Percentiles rank a stretch among this genome's conserved stretches.
These are phyloP conservation scores for Cydia fagiglandana DNA, from an alignment of 1,140 invertebrate species.

Conservation along the genomic window DNA sequence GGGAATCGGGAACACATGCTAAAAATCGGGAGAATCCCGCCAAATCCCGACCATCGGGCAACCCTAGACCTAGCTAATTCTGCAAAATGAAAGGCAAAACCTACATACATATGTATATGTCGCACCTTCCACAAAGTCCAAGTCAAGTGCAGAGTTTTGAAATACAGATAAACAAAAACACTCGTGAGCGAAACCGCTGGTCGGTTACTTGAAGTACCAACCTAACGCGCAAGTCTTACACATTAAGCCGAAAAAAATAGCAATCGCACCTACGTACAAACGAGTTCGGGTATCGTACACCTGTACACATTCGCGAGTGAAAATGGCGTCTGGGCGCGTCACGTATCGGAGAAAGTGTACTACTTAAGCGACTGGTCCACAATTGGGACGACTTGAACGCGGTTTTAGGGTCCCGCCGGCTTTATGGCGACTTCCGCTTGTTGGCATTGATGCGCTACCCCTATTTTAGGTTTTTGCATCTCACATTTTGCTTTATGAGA, in stretches of 20 bases:
- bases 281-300: slow-evolving; percentile 44
- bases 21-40: too few relatives aligned
- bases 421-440: slow-evolving; percentile 16
- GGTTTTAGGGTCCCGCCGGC: slow-evolving; percentile 23
- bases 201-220: background rate
- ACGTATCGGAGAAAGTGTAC: slow-evolving; percentile 75
- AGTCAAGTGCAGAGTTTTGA: background rate
- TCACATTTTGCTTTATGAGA: too few relatives aligned
- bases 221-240: background rate
- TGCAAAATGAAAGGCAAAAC: too few relatives aligned
- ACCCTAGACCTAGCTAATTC: too few relatives aligned
- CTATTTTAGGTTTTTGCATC: background rate
- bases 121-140: background rate
- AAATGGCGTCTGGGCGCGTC: slow-evolving; percentile 64
- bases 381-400: slow-evolving; percentile 55
- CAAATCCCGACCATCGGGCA: too few relatives aligned
- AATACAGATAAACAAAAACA: background rate
- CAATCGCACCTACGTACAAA: slow-evolving; percentile 22
- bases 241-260: slow-evolving; percentile 4
- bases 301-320: slow-evolving; percentile 57
- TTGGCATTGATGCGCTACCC: background rate
- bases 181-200: background rate
- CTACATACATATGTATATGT: too few relatives aligned
- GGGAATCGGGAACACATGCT: too few relatives aligned
- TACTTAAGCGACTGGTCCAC: slow-evolving; percentile 64